Evolutionary conservation across 2,888 invertebrate genomes (phyloP), one percentile per base, ranked within the genome.

Genomic region (Drosophila nigricruria): DNA sequence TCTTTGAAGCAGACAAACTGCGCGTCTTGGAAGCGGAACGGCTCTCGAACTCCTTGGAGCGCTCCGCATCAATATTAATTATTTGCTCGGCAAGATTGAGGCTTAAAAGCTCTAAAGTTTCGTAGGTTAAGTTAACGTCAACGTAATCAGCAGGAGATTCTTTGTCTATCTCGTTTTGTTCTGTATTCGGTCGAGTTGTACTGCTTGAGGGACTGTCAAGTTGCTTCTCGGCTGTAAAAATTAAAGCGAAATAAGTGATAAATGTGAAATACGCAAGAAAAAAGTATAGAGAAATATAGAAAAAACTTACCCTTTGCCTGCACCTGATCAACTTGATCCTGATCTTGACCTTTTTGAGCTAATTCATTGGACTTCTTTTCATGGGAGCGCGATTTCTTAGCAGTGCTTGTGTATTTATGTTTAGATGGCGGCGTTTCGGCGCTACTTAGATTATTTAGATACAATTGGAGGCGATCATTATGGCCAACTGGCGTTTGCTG

Each of bases 381-480:
- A 38, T 54, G 63, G 30, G 66, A 68, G 32, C 59, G 75, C 20
- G 63, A 45, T 61, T 82, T 82, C 14, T 54, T 72, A 25, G 57
- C 34, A 34, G 40, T 56, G 18, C n/a, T 50, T 20, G 56, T 47
- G 40, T 50, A 20, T 70, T 77, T 77, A 5, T 70, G 43, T 47
- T 27, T 67, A 32, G 73, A 76, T 3, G 86, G 83, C 18, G 84
- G 84, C 20, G 88, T 49, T 53, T 85, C 88, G 53, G 84, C 81
- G 43, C 66, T 42, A 72, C 68, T 75, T 34, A 86, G 65, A 73
- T 72, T 83, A 70, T 60, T 75, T 53, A 85, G 70, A 70, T 86
- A 85, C 10, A 50, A 40, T 25, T 86, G 81, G 32, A 85, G 52
- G 25, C 65, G 86, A 43, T 84, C 78, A n/a, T 56, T 58, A 6